Conservation (phyloP, 2,888 invertebrate species). For the Antheraea assamensis region DNA sequence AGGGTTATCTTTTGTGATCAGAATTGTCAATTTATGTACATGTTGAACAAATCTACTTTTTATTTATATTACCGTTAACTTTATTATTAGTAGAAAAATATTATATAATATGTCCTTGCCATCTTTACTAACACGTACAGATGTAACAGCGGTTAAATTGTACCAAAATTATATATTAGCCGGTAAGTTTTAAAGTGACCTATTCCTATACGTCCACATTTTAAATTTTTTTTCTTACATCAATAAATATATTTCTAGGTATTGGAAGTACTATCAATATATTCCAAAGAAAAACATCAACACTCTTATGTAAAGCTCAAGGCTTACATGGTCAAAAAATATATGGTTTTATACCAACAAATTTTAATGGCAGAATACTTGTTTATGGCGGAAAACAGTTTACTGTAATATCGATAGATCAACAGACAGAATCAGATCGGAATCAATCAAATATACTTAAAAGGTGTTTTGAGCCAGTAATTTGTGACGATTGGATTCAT, state of each 20-base stretch:
- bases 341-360: slow-evolving; percentile 75
- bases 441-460: slow-evolving; percentile 30
- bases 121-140: slow-evolving; percentile 52
- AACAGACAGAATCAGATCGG: slow-evolving; percentile 19
- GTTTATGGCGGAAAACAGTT: slow-evolving; percentile 83
- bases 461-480: slow-evolving; percentile 44
- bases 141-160: slow-evolving; percentile 79
- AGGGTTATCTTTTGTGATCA: neutral
- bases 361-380: slow-evolving; percentile 55
- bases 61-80: neutral
- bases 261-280: slow-evolving; percentile 74
- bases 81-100: neutral
- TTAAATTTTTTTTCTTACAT: neutral
- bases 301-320: slow-evolving; percentile 26
- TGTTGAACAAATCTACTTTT: neutral
- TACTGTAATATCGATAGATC: slow-evolving; percentile 43
- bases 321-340: slow-evolving; percentile 79
- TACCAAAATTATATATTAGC: slow-evolving; percentile 63
- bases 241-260: slow-evolving; percentile 62
- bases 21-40: neutral
- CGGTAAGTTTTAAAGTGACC: slow-evolving; percentile 60
- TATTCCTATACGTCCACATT: slow-evolving; percentile 7
- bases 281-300: slow-evolving; percentile 34
- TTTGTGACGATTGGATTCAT: slow-evolving; percentile 86
- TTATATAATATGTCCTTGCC: neutral